phyloP scores from a whole-genome alignment of 2,113 vertebrate genomes.

The Nematolebias whitei region DNA sequence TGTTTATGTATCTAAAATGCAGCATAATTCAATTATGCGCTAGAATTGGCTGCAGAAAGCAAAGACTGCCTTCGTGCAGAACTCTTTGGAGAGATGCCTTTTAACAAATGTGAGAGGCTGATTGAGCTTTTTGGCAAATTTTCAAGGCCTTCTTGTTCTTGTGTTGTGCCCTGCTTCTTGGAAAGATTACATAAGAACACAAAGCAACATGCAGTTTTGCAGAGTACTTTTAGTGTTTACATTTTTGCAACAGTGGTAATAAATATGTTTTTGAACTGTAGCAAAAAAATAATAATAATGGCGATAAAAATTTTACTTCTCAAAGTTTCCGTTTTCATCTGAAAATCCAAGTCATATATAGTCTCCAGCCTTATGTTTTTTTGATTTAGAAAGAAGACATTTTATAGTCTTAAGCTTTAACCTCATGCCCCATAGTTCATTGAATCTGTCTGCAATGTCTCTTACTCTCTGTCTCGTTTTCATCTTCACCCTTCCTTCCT shows the following conservation, averaged over 20 bases:
- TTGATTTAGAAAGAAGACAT: conserved; percentile 5
- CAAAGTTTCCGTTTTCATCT: not conserved
- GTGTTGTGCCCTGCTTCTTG: conserved; percentile 26
- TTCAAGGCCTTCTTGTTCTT: conserved; percentile 39
- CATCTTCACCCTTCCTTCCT: conserved; percentile 41
- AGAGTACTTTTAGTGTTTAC: conserved; percentile 7
- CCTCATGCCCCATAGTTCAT: not conserved
- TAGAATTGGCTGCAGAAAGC: conserved; percentile 22
- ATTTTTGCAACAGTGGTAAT: not conserved
- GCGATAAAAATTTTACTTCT: not conserved
- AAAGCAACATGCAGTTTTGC: conserved; percentile 6
- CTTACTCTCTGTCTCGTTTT: conserved; percentile 5
- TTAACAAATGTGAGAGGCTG: conserved; percentile 23
- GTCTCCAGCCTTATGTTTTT: conserved; percentile 1
- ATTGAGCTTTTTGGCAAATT: conserved; percentile 25
- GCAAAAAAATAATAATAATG: not conserved
- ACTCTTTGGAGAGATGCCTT: conserved; percentile 25
- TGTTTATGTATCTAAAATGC: conserved; percentile 31
- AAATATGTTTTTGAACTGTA: not conserved
- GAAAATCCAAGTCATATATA: not conserved
- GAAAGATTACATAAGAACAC: conserved; percentile 17
- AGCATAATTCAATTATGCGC: conserved; percentile 28
- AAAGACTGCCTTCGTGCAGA: conserved; percentile 19
- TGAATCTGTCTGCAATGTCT: conserved; percentile 22
- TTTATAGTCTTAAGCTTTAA: conserved; percentile 7